Conservation (phyloP, 2,888 invertebrate species). For the Eristalis arbustorum region DNA sequence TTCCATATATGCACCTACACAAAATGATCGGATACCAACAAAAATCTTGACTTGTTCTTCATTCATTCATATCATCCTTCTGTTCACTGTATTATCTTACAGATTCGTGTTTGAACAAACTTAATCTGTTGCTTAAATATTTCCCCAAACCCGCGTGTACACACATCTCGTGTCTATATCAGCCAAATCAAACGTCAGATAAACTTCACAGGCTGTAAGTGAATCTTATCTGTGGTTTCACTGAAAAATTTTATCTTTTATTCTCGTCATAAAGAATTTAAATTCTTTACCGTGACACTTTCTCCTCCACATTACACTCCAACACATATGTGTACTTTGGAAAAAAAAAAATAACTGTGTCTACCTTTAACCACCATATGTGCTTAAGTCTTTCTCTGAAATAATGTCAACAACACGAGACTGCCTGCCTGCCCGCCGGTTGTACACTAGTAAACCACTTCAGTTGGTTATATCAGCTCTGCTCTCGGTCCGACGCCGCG, state of each 20-base stretch:
- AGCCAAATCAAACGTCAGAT: background rate
- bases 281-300: conserved; percentile 27
- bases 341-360: background rate
- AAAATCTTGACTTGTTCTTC: too few relatives aligned
- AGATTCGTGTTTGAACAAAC: conserved; percentile 2
- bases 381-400: conserved; percentile 26
- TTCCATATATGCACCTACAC: too few relatives aligned
- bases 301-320: background rate
- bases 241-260: background rate
- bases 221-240: conserved; percentile 19
- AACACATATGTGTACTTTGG: background rate
- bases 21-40: too few relatives aligned
- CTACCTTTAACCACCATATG: background rate
- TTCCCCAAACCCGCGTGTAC: background rate
- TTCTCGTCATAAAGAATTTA: background rate
- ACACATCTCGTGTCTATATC: background rate
- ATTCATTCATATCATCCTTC: too few relatives aligned
- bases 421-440: conserved; percentile 9
- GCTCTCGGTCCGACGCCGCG: background rate
- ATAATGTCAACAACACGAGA: conserved; percentile 51
- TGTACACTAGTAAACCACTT: conserved; percentile 14
- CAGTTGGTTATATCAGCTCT: background rate
- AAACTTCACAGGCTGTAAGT: background rate
- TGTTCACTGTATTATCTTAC: too few relatives aligned
- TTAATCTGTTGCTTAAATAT: background rate